Base-by-base conservation (phyloP, 2,888 invertebrate species). In the Campaea margaritaria region DNA sequence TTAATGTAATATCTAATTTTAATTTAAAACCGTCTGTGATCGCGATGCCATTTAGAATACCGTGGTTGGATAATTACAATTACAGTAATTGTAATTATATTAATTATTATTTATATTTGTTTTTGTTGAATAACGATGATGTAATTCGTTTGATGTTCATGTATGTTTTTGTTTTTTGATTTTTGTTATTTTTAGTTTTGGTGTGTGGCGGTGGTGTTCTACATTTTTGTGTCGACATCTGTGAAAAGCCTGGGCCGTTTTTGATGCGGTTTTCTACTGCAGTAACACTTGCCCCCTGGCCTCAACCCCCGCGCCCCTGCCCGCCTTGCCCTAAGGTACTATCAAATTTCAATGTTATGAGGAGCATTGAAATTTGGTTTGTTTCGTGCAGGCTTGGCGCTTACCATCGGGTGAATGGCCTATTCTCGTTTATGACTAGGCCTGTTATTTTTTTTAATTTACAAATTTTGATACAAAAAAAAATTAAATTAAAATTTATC, bases 21-120 rank as follows among this genome's bases (percentile, higher is more conserved):
- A 80, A 77, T 79, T 77, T 68, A 54, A 58, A 79, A 76, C 73
- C 72, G 78, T 85, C 90, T 87, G 91, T 91, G 90, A 91, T 91
- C 85, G 65, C 77, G 82, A 87, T 86, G 88, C 87, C 90, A 89
- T 88, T 82, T 78, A 75, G 79, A 74, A 74, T 79, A 78, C 79
- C 83, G 72, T 81, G 82, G 79, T 79, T 73, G 81, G 78, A 67
- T 79, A 75, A 55, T 76, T 80, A 83, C 81, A 77, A 72, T 79
- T 83, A 31, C 31, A 9, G 10, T 31, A 9, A 31, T 27, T 27
- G 27, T 27, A 27, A 27, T 27, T 27, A 27, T 7, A 27, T 66
- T 79, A 75, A 55, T 76, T 80, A 7, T 31, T 9, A 31, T 31
- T 31, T 83, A 80, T 68, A 73, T 76, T 79, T 77, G 76, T 76